Conservation (phyloP, 2,888 invertebrate genomes). For the Eupeodes luniger region DNA sequence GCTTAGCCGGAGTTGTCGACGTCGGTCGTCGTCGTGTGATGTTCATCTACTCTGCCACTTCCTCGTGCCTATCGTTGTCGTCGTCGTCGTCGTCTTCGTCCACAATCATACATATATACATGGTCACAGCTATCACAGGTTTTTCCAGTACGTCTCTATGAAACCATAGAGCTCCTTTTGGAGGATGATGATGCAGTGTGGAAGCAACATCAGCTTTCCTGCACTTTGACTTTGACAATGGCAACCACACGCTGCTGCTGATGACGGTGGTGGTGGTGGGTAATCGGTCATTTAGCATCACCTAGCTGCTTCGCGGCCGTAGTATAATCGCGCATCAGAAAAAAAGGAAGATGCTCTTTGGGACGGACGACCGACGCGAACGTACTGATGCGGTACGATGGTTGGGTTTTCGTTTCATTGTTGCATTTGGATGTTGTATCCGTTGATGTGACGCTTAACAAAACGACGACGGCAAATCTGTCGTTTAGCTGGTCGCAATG, state of each 20-base stretch:
- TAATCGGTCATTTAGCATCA: constrained; percentile 60
- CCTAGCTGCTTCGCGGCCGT: constrained; percentile 4
- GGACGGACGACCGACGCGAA: not conserved
- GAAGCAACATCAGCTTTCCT: constrained; percentile 48
- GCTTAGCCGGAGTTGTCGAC: constrained; percentile 20
- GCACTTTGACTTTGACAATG: constrained; percentile 74
- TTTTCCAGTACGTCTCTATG: constrained; percentile 43
- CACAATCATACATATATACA: constrained; percentile 37
- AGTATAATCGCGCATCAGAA: constrained; percentile 1
- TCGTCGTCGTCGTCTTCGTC: constrained; percentile 38
- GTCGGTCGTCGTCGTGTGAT: constrained; percentile 16
- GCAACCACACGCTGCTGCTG: constrained; percentile 22
- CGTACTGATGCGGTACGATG: not conserved
- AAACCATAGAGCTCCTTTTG: not conserved
- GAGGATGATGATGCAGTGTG: not conserved
- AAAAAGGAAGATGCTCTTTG: constrained; percentile 64
- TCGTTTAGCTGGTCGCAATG: constrained; percentile 16
- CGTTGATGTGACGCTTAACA: constrained; percentile 28
- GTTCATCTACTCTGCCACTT: constrained; percentile 50
- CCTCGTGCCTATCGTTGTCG: constrained; percentile 42
- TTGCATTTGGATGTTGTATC: constrained; percentile 33
- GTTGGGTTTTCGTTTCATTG: constrained; percentile 9
- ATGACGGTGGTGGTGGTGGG: constrained; percentile 11
- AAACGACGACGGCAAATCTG: not conserved
- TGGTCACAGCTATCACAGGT: constrained; percentile 64